Evolutionary conservation across 2,888 invertebrate genomes (phyloP).

Genomic region (Antheraea assamensis): DNA sequence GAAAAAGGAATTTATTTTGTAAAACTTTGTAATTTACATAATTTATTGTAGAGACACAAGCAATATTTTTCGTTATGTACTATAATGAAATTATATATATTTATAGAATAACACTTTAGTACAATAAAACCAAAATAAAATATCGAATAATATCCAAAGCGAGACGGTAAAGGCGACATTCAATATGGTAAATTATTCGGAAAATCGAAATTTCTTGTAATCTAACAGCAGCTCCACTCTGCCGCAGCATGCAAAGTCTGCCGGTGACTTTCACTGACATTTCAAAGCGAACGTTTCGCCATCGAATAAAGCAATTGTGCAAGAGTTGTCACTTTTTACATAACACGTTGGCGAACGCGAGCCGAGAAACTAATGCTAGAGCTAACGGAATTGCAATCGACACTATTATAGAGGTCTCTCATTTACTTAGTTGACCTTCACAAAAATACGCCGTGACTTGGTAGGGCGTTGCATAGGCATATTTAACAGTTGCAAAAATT

Average conservation of each 20-base stretch:
- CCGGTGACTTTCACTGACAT: slow-evolving; percentile 78
- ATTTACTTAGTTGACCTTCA: slow-evolving; percentile 14
- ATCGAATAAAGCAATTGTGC: slow-evolving; percentile 78
- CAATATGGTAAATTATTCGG: neutral
- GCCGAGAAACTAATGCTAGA: slow-evolving; percentile 33
- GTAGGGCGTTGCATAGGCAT: neutral
- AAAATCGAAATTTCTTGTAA: slow-evolving; percentile 11
- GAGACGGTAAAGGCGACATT: neutral
- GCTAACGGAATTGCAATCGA: slow-evolving; percentile 29
- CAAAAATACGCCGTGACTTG: neutral
- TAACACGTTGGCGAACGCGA: slow-evolving; percentile 53
- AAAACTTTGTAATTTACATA: neutral
- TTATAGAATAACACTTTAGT: no score
- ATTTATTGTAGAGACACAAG: neutral
- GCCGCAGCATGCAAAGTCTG: slow-evolving; percentile 71
- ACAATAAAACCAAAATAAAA: no score
- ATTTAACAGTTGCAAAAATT: neutral
- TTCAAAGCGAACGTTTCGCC: slow-evolving; percentile 76
- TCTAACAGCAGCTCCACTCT: slow-evolving; percentile 34
- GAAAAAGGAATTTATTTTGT: no score
- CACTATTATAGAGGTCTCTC: neutral
- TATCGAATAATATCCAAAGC: neutral
- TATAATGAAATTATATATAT: no score
- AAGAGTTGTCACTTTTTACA: slow-evolving; percentile 79
- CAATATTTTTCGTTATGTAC: neutral